phyloP scores from a whole-genome alignment of 2,888 invertebrate species.

The Zygothrica quintamaculata region DNA sequence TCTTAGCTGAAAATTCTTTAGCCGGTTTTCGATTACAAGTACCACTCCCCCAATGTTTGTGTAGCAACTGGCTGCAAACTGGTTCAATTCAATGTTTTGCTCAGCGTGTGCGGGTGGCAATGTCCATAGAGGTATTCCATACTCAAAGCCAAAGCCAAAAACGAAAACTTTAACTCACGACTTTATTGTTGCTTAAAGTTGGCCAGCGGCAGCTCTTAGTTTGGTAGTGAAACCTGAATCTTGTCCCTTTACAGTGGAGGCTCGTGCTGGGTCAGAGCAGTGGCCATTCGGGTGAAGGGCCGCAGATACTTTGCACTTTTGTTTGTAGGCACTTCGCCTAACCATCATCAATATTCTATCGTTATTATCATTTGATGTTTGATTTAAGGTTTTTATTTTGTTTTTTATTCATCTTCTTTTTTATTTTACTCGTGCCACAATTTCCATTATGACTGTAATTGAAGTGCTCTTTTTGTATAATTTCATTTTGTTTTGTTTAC shows the following conservation, averaged over 20 bases:
- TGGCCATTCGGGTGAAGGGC: conserved; percentile 67
- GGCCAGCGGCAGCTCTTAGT: conserved; percentile 16
- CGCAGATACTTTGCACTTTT: conserved; percentile 17
- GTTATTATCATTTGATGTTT: conserved; percentile 59
- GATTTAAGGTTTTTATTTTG: conserved; percentile 62
- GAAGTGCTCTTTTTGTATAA: no score
- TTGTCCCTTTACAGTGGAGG: conserved; percentile 47
- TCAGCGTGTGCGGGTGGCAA: conserved; percentile 77
- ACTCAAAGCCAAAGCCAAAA: no score
- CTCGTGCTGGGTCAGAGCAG: conserved; percentile 72
- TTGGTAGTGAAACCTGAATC: conserved; percentile 13
- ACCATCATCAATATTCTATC: conserved; percentile 65
- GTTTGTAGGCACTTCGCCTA: conserved; percentile 16
- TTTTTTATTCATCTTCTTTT: conserved; percentile 26
- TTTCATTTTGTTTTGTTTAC: no score
- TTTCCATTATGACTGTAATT: conserved; percentile 13
- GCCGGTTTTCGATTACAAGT: conserved; percentile 66
- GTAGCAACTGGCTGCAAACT: conserved; percentile 56
- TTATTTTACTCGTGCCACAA: conserved; percentile 31
- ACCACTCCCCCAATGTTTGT: conserved; percentile 64
- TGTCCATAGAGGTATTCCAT: conserved; percentile 16
- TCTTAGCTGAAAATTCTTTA: conserved; percentile 72
- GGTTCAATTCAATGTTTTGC: conserved; percentile 68
- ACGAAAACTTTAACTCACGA: conserved; percentile 43
- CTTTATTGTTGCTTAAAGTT: conserved; percentile 18